Evolutionary conservation across 2,888 invertebrate genomes (phyloP).

Genomic region (Phanerotoma sp.): DNA sequence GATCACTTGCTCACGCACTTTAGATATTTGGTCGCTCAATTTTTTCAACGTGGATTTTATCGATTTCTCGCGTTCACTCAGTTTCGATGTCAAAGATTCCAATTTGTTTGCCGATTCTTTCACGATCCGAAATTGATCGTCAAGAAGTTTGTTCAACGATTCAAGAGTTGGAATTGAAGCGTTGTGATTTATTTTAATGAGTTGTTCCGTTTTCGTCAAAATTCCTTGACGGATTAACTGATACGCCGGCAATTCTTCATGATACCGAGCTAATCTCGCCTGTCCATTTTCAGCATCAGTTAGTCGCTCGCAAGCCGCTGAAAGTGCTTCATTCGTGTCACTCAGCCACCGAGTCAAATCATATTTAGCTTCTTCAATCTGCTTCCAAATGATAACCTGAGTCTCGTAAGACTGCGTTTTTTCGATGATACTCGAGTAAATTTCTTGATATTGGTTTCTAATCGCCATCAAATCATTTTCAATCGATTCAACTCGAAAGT

Average conservation of each 20-base stretch:
- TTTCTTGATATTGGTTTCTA: conserved; percentile 70
- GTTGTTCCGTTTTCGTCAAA: conserved; percentile 75
- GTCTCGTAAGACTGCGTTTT: conserved; percentile 81
- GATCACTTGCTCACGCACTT: conserved; percentile 78
- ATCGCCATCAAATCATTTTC: conserved; percentile 64
- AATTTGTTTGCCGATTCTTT: conserved; percentile 73
- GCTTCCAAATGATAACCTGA: conserved; percentile 90
- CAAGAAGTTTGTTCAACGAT: conserved; percentile 67
- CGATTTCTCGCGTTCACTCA: conserved; percentile 73
- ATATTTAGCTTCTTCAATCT: conserved; percentile 83
- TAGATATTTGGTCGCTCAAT: conserved; percentile 69
- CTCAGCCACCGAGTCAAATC: conserved; percentile 82
- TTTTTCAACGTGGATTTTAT: conserved; percentile 73
- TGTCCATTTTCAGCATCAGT: conserved; percentile 81
- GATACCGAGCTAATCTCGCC: conserved; percentile 77
- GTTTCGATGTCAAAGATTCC: conserved; percentile 70
- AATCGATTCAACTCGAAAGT: conserved; percentile 63
- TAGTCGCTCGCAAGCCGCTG: conserved; percentile 73
- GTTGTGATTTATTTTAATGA: conserved; percentile 73
- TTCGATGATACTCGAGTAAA: conserved; percentile 71
- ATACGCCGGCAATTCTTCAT: conserved; percentile 80
- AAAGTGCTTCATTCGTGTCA: conserved; percentile 76
- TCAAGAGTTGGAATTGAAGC: conserved; percentile 68
- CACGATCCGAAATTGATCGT: conserved; percentile 76
- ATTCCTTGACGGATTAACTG: conserved; percentile 76